A percentile compares a stretch with the other conserved stretches of the same genome.
These are phyloP conservation scores for Lycorma delicatula DNA, from an alignment of 1,140 invertebrate genomes.

Conservation along the genomic window DNA sequence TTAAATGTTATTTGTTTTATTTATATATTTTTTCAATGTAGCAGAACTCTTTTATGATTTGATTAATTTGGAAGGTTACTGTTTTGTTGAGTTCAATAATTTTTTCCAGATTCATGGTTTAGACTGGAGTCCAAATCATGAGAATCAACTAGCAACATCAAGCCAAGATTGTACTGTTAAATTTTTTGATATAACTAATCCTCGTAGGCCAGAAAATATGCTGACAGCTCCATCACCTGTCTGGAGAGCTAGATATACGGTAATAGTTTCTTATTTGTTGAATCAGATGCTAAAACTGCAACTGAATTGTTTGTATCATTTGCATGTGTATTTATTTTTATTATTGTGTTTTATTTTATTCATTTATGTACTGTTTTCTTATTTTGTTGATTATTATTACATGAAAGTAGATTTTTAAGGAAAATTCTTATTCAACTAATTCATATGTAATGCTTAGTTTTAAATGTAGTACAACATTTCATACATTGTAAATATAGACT, in stretches of 20 bases:
- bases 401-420: too few species aligned
- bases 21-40: background rate
- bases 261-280: too few species aligned
- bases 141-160: slow-evolving; percentile 81
- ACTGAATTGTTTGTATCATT: too few species aligned
- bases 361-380: too few species aligned
- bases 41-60: background rate
- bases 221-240: slow-evolving; percentile 81
- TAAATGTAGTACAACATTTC: too few species aligned
- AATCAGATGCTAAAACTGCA: too few species aligned
- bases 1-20: slow-evolving; percentile 6
- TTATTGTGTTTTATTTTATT: too few species aligned
- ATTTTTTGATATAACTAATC: slow-evolving; percentile 85
- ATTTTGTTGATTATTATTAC: too few species aligned
- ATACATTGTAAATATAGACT: too few species aligned
- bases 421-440: too few species aligned
- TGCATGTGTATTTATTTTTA: too few species aligned
- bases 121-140: slow-evolving; percentile 82
- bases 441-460: too few species aligned
- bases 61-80: background rate
- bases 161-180: slow-evolving; percentile 93
- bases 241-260: slow-evolving; percentile 86
- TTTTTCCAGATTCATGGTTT: slow-evolving; percentile 71
- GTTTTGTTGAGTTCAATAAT: slow-evolving; percentile 12
- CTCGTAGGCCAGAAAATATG: slow-evolving; percentile 67